phyloP scores from a whole-genome alignment of 1,140 invertebrate genomes.

The Hyposmocoma kahamanoa region DNA sequence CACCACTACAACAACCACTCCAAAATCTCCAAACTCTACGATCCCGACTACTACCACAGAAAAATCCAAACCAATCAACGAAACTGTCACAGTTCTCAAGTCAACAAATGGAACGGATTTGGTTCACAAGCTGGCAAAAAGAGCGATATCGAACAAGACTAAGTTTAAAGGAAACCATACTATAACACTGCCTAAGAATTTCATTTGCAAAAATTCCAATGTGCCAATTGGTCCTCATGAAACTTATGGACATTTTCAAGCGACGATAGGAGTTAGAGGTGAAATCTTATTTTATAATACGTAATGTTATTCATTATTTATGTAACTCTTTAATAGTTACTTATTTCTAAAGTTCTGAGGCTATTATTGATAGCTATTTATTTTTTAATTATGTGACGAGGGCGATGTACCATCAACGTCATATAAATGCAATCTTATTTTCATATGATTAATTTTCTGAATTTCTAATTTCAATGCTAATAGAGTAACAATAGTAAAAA shows the following conservation, averaged over 20 bases:
- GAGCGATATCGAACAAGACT: slow-evolving; percentile 30
- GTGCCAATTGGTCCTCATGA: slow-evolving; percentile 78
- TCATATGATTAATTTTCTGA: too few relatives aligned
- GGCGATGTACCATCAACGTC: too few relatives aligned
- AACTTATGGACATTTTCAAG: slow-evolving; percentile 83
- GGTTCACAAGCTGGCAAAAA: slow-evolving; percentile 31
- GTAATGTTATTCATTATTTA: too few relatives aligned
- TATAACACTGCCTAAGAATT: slow-evolving; percentile 37
- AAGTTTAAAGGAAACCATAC: slow-evolving; percentile 16
- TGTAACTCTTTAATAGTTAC: too few relatives aligned
- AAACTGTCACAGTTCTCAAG: slow-evolving; percentile 18
- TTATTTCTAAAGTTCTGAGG: too few relatives aligned
- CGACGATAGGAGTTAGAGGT: slow-evolving; percentile 78
- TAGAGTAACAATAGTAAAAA: too few relatives aligned
- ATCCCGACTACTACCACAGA: slow-evolving; percentile 36
- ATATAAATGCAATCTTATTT: too few relatives aligned
- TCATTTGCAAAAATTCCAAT: slow-evolving; percentile 76
- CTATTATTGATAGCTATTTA: too few relatives aligned
- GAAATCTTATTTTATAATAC: slow-evolving; percentile 28
- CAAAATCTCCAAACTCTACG: too few relatives aligned
- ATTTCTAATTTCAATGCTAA: too few relatives aligned
- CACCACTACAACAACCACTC: slow-evolving; percentile 63
- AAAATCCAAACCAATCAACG: slow-evolving; percentile 30
- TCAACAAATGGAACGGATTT: slow-evolving; percentile 16
- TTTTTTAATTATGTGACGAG: too few relatives aligned